Evolutionary conservation across 35 echinoderm and acorn worm genomes (phyloP), one percentile per base, ranked within the genome.

Genomic region (Ophiothrix spiculata): DNA sequence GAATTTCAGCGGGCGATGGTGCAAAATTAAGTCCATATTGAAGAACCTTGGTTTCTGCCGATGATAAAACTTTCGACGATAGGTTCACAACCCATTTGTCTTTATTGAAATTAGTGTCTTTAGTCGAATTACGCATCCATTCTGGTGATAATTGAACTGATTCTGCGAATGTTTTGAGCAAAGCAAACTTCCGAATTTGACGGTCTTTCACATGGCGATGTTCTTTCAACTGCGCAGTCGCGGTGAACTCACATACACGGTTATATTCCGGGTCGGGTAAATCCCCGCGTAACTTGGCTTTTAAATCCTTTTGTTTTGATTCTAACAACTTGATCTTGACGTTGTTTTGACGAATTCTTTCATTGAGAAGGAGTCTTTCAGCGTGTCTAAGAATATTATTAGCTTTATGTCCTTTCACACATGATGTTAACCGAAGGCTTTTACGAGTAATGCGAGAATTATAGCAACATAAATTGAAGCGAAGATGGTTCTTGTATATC

Each of bases 241-340:
- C 60, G 60, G 23, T 69, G 60, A 69, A 69, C 60, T 69, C 60
- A 69, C 60, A 69, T 1, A 69, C 60, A 12, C 23, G 25, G 19
- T 25, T n/a, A 69, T 15, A 25, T 69, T 69, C 60, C 60, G 60
- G 42, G 60, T 69, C 60, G 60, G 60, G 23, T 69, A 69, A 69
- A 69, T 69, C 60, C 60, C 60, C 60, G 60, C 60, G 8, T 25
- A 69, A 25, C 42, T 69, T 69, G 25, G 17, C 60, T 2, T 10
- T 69, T 69, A n/a, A 15, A n/a, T 69, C 60, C 60, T 69, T 69
- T 69, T 69, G 60, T 69, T 69, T 69, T 10, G 60, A 69, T 69
- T 69, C 60, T 25, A 69, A 69, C 23, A 69, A 69, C 60, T n/a
- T 69, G 60, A 69, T 69, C 29, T 6, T 69, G 29, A 69, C 60